Evolutionary conservation across 2,888 invertebrate species (phyloP).

Genomic region (Alloscopus bannaensis): DNA sequence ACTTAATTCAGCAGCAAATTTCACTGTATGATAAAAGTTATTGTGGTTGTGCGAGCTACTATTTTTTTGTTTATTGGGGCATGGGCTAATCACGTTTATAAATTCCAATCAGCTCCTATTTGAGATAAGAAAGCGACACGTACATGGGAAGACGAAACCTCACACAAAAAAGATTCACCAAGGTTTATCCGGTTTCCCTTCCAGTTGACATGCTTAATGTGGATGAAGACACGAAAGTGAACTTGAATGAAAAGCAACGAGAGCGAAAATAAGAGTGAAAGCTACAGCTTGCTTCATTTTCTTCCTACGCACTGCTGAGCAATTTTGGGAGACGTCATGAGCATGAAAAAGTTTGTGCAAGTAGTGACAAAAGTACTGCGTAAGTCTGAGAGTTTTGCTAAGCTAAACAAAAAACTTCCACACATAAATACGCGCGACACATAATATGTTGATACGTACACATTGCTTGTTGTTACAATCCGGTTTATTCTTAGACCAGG

Average conservation of each 20-base stretch:
- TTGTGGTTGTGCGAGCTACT: not conserved
- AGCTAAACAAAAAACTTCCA: no score
- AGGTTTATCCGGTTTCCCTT: not conserved
- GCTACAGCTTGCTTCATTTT: constrained; percentile 2
- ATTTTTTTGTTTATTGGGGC: constrained; percentile 27
- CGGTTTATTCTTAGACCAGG: no score
- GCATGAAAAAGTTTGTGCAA: not conserved
- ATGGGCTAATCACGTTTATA: constrained; percentile 38
- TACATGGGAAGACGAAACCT: not conserved
- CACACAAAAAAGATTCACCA: not conserved
- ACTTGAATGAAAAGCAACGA: not conserved
- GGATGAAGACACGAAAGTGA: not conserved
- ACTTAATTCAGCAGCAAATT: not conserved
- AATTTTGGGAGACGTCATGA: not conserved
- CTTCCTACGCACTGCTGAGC: not conserved
- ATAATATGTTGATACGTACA: no score
- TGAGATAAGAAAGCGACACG: not conserved
- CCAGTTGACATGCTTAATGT: constrained; percentile 27
- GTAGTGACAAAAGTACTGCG: no score
- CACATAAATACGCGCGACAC: no score
- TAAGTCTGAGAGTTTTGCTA: no score
- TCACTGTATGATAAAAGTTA: not conserved
- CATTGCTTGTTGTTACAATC: no score
- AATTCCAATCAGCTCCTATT: constrained; percentile 36
- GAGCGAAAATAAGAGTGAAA: not conserved